These are phyloP conservation scores for Uropsilus gracilis DNA, from an alignment of 2,113 vertebrate species.

Conservation along the genomic window DNA sequence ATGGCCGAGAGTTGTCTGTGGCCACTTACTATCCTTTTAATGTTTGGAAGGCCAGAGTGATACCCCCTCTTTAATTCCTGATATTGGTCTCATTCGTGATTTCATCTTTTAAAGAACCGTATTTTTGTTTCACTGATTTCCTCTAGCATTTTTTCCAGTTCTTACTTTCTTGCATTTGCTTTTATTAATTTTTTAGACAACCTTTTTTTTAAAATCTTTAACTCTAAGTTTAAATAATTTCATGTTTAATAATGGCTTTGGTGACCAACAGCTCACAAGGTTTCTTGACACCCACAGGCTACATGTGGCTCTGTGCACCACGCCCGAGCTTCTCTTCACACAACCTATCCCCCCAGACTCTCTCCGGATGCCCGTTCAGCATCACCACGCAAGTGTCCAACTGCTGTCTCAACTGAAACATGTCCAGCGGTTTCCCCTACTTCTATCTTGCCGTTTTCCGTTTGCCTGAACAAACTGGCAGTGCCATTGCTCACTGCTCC, in stretches of 20 bases:
- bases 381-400: background rate
- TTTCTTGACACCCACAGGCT: too few relatives aligned
- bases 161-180: background rate
- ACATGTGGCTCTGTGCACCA: background rate
- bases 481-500: too few relatives aligned
- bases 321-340: background rate
- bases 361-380: background rate
- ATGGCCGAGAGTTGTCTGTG: background rate
- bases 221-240: background rate
- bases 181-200: background rate
- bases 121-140: slow-evolving; percentile 3
- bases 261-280: background rate
- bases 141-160: background rate
- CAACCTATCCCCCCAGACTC: background rate
- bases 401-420: background rate
- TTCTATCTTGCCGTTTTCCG: too few relatives aligned
- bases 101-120: background rate
- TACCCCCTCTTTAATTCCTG: background rate
- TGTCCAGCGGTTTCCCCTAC: too few relatives aligned
- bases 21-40: background rate
- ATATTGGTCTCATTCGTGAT: background rate
- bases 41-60: too few relatives aligned
- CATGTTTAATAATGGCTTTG: background rate
- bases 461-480: too few relatives aligned
- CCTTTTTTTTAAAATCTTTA: background rate